These are phyloP conservation scores for Diloba caeruleocephala DNA, from an alignment of 2,888 invertebrate genomes.

Conservation along the genomic window DNA sequence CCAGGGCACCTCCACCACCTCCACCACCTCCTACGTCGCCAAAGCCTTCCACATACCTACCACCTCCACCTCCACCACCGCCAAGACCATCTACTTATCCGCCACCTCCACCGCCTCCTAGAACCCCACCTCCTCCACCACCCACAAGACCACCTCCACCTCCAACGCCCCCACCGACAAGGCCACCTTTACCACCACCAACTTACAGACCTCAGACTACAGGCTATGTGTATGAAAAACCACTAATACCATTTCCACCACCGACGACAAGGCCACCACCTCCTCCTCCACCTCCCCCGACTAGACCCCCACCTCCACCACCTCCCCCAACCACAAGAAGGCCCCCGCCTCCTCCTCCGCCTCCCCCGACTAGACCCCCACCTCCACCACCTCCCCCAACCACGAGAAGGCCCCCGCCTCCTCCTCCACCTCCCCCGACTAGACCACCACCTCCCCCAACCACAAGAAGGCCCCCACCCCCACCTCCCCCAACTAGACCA, in stretches of 20 bases:
- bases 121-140: slow-evolving; percentile 29
- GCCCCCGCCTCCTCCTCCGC: slow-evolving; percentile 32
- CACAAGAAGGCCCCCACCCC: slow-evolving; percentile 34
- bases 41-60: no score
- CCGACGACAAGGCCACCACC: slow-evolving; percentile 54
- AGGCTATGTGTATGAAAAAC: slow-evolving; percentile 46
- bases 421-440: slow-evolving; percentile 35
- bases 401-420: slow-evolving; percentile 34
- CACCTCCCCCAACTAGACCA: slow-evolving; percentile 20
- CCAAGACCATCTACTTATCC: no score
- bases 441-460: slow-evolving; percentile 36
- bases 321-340: slow-evolving; percentile 40
- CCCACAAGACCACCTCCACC: slow-evolving; percentile 36
- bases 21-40: slow-evolving; percentile 48
- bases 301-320: slow-evolving; percentile 28
- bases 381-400: slow-evolving; percentile 41
- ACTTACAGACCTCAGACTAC: slow-evolving; percentile 24
- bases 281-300: slow-evolving; percentile 35
- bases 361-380: slow-evolving; percentile 34
- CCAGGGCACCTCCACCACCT: slow-evolving; percentile 14
- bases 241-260: slow-evolving; percentile 53
- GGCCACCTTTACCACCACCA: neutral
- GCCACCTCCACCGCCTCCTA: slow-evolving; percentile 33
- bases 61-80: slow-evolving; percentile 45
- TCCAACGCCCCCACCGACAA: slow-evolving; percentile 30